These are phyloP conservation scores for Macrostomum cliftonense DNA, from an alignment of 2,888 invertebrate genomes.

Conservation along the genomic window DNA sequence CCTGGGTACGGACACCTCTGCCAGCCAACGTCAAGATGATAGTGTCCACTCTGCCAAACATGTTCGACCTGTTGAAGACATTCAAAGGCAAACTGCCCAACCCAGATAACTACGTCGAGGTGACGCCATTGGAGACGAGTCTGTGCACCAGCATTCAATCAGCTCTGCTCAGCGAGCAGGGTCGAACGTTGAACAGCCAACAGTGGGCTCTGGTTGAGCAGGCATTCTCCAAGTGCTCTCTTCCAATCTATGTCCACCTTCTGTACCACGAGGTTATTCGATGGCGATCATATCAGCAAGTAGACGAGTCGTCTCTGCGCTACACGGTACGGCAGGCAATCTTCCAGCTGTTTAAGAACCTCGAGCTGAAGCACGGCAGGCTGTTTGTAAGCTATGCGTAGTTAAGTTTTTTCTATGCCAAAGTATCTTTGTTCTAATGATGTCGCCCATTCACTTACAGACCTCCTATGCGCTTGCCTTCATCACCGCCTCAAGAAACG, in stretches of 20 bases:
- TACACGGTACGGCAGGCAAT: not conserved
- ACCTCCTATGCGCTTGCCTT: constrained; percentile 16
- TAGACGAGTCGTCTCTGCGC: not conserved
- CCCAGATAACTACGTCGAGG: constrained; percentile 11
- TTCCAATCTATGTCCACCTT: constrained; percentile 17
- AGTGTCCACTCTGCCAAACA: constrained; percentile 15
- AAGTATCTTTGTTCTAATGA: not conserved
- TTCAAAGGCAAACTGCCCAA: constrained; percentile 13
- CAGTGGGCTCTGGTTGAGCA: constrained; percentile 14
- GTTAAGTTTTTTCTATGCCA: not conserved
- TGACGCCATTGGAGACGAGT: constrained; percentile 15
- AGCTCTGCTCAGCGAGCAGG: constrained; percentile 14
- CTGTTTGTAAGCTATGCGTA: constrained; percentile 11
- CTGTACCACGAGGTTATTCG: constrained; percentile 16
- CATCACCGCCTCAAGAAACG: constrained; percentile 18
- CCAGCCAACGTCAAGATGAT: constrained; percentile 17
- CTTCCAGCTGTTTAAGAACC: constrained; percentile 14
- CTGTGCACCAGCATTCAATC: constrained; percentile 20
- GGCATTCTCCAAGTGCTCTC: constrained; percentile 15
- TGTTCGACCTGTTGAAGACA: constrained; percentile 17
- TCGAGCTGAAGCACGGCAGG: constrained; percentile 16
- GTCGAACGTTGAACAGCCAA: constrained; percentile 16
- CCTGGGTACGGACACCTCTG: constrained; percentile 17
- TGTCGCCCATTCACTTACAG: not conserved
- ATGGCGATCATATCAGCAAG: constrained; percentile 18